Percentiles rank a stretch among this genome's conserved stretches.
phyloP scores from a whole-genome alignment of 92 coral and sea anemone genomes.

The Virgularia gustaviana region DNA sequence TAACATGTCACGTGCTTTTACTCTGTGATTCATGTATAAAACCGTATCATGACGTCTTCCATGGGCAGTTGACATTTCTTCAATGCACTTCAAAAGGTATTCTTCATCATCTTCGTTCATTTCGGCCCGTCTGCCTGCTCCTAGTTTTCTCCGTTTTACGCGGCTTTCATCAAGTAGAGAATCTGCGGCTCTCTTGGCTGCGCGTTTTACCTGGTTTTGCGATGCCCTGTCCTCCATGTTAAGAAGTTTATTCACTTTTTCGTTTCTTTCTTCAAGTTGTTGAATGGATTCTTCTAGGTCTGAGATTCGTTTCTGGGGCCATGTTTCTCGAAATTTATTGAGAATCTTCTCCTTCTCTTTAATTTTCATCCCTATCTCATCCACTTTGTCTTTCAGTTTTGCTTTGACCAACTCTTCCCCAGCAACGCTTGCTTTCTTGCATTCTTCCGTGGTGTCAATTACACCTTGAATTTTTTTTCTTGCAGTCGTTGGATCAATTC shows the following conservation, averaged over 20 bases:
- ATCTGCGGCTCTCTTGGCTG: no score
- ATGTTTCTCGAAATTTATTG: constrained; percentile 36
- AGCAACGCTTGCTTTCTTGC: constrained; percentile 31
- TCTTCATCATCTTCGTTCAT: constrained; percentile 57
- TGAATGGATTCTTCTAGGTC: constrained; percentile 53
- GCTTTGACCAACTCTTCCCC: constrained; percentile 42
- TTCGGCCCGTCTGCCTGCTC: constrained; percentile 47
- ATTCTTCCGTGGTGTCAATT: constrained; percentile 38
- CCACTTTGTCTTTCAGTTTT: constrained; percentile 13
- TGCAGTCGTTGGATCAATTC: constrained; percentile 52
- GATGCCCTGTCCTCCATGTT: constrained; percentile 31
- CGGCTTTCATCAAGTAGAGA: no score
- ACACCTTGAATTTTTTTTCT: constrained; percentile 26
- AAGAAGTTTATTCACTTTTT: constrained; percentile 21
- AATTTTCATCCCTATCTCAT: constrained; percentile 8
- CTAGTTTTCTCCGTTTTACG: constrained; percentile 57
- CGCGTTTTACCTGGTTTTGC: no score
- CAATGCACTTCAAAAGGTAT: constrained; percentile 42
- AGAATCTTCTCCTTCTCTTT: constrained; percentile 2
- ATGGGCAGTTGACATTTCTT: constrained; percentile 57
- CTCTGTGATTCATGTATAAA: constrained; percentile 53
- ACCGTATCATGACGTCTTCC: constrained; percentile 64
- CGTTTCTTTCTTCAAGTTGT: constrained; percentile 41
- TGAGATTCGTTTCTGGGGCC: constrained; percentile 42
- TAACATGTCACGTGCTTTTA: constrained; percentile 54